These are phyloP conservation scores for Deroptyus accipitrinus DNA, from an alignment of 2,113 vertebrate genomes.

Conservation along the genomic window DNA sequence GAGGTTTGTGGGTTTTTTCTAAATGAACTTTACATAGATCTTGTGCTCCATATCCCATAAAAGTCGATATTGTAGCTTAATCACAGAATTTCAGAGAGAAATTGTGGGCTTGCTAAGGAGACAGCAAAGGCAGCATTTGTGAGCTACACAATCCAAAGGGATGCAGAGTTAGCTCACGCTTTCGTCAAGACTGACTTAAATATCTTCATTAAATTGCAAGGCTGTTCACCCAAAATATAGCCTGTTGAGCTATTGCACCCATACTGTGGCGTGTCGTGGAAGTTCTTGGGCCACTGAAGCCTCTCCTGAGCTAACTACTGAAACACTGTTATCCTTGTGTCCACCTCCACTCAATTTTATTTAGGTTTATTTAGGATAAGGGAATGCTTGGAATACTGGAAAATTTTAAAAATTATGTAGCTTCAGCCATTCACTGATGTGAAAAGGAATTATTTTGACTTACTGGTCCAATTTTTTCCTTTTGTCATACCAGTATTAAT, in stretches of 20 bases:
- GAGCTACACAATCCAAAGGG: neutral
- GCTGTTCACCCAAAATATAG: neutral
- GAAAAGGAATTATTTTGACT: neutral
- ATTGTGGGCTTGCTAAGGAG: neutral
- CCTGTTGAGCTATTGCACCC: neutral
- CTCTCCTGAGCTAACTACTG: neutral
- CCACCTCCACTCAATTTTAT: neutral
- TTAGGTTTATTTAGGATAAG: neutral
- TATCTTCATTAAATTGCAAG: neutral
- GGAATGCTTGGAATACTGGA: neutral
- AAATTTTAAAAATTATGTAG: neutral
- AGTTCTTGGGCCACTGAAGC: neutral
- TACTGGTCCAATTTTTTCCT: neutral
- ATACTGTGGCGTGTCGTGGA: accelerated
- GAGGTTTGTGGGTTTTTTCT: neutral
- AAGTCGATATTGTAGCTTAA: neutral
- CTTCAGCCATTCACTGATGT: neutral
- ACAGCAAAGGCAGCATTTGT: neutral
- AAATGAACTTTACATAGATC: neutral
- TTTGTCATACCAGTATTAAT: neutral
- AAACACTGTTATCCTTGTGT: neutral
- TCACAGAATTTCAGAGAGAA: neutral
- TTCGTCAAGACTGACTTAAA: neutral
- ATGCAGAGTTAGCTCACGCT: neutral
- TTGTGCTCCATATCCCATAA: neutral